These are phyloP conservation scores for Drosophila nigrodunni DNA, from an alignment of 1,140 invertebrate genomes.

Conservation along the genomic window DNA sequence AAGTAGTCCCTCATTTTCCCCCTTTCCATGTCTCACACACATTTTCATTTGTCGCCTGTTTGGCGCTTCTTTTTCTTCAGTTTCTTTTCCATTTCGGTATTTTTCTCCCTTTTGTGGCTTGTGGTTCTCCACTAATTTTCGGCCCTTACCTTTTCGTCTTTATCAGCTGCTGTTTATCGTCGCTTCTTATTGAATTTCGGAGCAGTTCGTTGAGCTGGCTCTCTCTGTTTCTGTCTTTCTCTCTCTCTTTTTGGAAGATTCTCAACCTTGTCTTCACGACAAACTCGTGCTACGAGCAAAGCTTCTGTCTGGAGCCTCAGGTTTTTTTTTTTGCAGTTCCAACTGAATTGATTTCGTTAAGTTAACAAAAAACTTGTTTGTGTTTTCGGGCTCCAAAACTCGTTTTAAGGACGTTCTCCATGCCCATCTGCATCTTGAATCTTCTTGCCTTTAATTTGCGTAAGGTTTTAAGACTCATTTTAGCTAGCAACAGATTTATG, in stretches of 20 bases:
- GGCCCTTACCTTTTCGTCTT: conserved; percentile 65
- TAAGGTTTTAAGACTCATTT: conserved; percentile 67
- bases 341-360: conserved; percentile 71
- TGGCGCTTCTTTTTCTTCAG: conserved; percentile 22
- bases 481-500: conserved; percentile 20
- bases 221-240: not conserved
- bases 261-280: conserved; percentile 32
- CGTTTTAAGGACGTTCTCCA: conserved; percentile 69
- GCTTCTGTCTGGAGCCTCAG: conserved; percentile 14
- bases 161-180: conserved; percentile 78
- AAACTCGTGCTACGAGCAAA: conserved; percentile 58
- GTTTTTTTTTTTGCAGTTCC: conserved; percentile 22
- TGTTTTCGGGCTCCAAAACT: conserved; percentile 61
- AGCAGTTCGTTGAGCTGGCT: conserved; percentile 28
- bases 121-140: conserved; percentile 69
- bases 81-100: not conserved
- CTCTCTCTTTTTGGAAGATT: conserved; percentile 1
- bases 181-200: conserved; percentile 70
- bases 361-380: conserved; percentile 71
- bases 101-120: conserved; percentile 30
- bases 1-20: not conserved
- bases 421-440: conserved; percentile 46
- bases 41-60: conserved; percentile 6
- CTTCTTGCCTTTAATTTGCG: conserved; percentile 28
- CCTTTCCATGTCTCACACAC: conserved; percentile 14